Percentiles rank a stretch among this genome's conserved stretches.
Evolutionary conservation across 53 echinoderm and acorn worm species (phyloP).

Genomic region (Patiria pectinifera): DNA sequence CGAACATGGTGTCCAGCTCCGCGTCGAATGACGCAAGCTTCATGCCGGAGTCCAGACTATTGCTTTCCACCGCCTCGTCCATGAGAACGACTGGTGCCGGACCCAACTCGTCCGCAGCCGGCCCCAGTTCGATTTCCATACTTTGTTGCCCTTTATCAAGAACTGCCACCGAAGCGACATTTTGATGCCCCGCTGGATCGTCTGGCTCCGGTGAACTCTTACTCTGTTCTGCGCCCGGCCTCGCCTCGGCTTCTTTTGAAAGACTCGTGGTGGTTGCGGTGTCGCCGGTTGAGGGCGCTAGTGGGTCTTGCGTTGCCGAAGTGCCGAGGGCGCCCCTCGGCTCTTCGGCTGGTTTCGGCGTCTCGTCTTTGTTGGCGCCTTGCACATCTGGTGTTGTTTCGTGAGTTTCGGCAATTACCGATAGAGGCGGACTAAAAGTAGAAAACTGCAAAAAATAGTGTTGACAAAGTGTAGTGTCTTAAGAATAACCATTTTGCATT

Average conservation of each 20-base stretch:
- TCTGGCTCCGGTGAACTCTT: background rate
- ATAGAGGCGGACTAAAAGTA: background rate
- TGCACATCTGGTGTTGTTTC: background rate
- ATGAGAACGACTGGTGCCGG: slow-evolving; percentile 5
- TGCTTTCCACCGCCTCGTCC: slow-evolving; percentile 11
- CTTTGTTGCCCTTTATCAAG: background rate
- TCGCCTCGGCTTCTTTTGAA: background rate
- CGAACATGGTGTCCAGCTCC: slow-evolving; percentile 20
- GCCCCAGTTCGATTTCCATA: background rate
- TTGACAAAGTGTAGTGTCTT: background rate
- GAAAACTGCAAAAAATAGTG: background rate
- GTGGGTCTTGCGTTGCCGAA: background rate
- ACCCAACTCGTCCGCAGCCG: background rate
- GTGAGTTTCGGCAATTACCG: background rate
- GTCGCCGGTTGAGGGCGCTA: background rate
- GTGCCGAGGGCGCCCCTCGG: background rate
- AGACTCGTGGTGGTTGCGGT: slow-evolving; percentile 17
- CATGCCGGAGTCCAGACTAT: slow-evolving; percentile 21
- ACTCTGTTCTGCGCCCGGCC: background rate
- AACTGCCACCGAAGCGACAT: background rate
- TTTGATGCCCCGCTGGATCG: background rate
- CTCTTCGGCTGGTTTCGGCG: background rate
- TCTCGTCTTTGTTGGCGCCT: background rate
- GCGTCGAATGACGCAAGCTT: slow-evolving; percentile 6
- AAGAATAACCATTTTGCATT: background rate